phyloP scores from a whole-genome alignment of 2,797 vertebrate genomes.

The Netta rufina region DNA sequence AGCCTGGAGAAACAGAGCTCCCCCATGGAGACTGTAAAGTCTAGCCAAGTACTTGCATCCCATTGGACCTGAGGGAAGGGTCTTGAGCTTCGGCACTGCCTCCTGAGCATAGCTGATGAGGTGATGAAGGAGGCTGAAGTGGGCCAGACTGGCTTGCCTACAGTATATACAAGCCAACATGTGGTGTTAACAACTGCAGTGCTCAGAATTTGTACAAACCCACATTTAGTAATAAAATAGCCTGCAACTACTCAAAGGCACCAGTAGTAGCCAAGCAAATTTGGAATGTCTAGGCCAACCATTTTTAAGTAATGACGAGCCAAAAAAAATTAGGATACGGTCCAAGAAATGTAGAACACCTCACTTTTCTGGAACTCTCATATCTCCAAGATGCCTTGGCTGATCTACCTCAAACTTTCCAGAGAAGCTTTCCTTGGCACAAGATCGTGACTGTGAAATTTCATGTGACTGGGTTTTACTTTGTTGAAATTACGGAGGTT shows the following conservation, averaged over 20 bases:
- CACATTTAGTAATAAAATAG: constrained; percentile 51
- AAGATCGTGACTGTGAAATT: constrained; percentile 46
- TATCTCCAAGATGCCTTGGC: constrained; percentile 65
- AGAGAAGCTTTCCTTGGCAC: constrained; percentile 56
- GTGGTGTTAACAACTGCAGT: constrained; percentile 1
- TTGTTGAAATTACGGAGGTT: constrained; percentile 42
- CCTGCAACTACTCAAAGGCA: constrained; percentile 57
- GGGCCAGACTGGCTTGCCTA: constrained; percentile 5
- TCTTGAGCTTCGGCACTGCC: not conserved
- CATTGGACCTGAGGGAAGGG: not conserved
- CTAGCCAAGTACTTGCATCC: not conserved
- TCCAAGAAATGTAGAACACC: constrained; percentile 67
- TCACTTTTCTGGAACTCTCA: constrained; percentile 60
- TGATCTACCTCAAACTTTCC: constrained; percentile 56
- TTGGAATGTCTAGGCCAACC: constrained; percentile 45
- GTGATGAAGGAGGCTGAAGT: constrained; percentile 6
- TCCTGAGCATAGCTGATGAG: constrained; percentile 25
- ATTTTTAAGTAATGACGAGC: constrained; percentile 52
- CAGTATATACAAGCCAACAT: not conserved
- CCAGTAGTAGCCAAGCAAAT: constrained; percentile 56
- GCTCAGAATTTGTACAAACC: constrained; percentile 25
- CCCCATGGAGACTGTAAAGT: not conserved
- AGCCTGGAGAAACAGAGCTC: not conserved
- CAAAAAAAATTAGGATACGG: constrained; percentile 59
- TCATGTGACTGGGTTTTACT: constrained; percentile 35